Conservation (phyloP, 2,113 vertebrate genomes). For the Cepphus grylle region DNA sequence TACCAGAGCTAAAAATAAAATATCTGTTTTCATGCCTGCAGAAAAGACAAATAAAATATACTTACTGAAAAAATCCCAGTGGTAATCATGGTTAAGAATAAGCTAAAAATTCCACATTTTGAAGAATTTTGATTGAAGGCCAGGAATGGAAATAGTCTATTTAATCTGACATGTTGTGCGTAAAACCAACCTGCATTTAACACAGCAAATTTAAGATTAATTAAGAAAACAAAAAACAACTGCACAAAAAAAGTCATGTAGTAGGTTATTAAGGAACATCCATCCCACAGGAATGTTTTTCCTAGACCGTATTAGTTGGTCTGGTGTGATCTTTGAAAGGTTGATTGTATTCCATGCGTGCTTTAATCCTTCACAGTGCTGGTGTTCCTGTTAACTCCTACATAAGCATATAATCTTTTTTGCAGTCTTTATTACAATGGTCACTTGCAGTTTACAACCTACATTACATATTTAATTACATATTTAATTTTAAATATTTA, state of each 20-base stretch:
- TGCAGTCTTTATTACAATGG: not conserved
- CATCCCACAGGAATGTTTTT: not conserved
- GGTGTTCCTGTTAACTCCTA: not conserved
- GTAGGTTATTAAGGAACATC: not conserved
- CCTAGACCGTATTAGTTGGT: not conserved
- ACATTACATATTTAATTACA: not conserved
- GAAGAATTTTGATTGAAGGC: not conserved
- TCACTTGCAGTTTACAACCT: not conserved
- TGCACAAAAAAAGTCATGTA: not conserved
- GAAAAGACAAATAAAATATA: not conserved
- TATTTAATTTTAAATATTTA: not conserved
- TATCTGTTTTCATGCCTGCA: not conserved
- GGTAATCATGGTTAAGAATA: not conserved
- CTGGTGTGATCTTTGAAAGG: not conserved
- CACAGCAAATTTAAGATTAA: not conserved
- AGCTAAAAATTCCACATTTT: not conserved
- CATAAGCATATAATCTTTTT: not conserved
- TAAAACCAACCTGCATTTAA: not conserved
- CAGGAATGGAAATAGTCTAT: not conserved
- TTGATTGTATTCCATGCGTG: not conserved
- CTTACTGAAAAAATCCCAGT: not conserved
- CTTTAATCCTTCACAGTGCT: not conserved
- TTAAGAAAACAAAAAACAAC: not conserved
- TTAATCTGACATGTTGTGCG: not conserved
- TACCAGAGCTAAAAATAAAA: conserved; percentile 15